These are phyloP conservation scores for Oegoconia quadripuncta DNA, from an alignment of 2,888 invertebrate species.

Conservation along the genomic window DNA sequence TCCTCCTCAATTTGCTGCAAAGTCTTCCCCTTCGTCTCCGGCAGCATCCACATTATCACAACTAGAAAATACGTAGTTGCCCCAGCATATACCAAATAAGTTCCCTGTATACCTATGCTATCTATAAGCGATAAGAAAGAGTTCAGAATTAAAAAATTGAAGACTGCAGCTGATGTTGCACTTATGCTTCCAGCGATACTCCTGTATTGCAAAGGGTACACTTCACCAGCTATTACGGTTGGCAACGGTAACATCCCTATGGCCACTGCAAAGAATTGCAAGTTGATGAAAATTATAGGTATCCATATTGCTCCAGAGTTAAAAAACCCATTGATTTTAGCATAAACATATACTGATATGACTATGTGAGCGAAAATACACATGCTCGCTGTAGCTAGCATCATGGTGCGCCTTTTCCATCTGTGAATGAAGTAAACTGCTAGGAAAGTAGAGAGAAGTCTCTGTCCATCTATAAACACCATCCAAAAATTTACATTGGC, in stretches of 20 bases:
- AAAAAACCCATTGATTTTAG: conserved; percentile 33
- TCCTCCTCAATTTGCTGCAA: conserved; percentile 25
- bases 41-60: conserved; percentile 44
- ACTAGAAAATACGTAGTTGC: conserved; percentile 45
- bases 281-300: conserved; percentile 65
- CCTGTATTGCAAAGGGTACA: conserved; percentile 80
- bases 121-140: conserved; percentile 46
- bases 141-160: conserved; percentile 60
- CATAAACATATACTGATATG: conserved; percentile 62
- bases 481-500: conserved; percentile 82
- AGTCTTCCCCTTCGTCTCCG: conserved; percentile 51
- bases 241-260: conserved; percentile 82
- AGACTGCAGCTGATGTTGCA: conserved; percentile 45
- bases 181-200: conserved; percentile 75
- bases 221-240: conserved; percentile 84
- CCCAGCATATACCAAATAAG: conserved; percentile 42
- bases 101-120: conserved; percentile 43
- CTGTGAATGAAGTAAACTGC: conserved; percentile 80
- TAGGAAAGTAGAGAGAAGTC: conserved; percentile 76
- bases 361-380: conserved; percentile 76
- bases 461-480: conserved; percentile 79
- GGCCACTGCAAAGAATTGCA: conserved; percentile 75
- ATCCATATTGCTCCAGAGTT: conserved; percentile 55
- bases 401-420: conserved; percentile 78
- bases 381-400: conserved; percentile 77